These are phyloP conservation scores for Anastrepha obliqua DNA, from an alignment of 1,140 invertebrate genomes.

Conservation along the genomic window DNA sequence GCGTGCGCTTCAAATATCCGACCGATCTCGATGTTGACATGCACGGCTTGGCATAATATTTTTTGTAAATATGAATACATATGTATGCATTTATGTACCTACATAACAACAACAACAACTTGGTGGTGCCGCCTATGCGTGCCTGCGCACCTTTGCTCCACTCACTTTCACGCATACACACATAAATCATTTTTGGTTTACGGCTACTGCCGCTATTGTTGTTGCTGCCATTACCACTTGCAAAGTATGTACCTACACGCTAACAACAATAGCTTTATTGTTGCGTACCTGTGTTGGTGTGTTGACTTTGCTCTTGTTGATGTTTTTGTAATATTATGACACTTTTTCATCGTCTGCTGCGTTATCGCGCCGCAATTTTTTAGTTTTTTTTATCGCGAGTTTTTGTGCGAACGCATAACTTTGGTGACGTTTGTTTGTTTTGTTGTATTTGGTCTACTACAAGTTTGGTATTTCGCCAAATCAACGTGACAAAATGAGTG, in stretches of 20 bases:
- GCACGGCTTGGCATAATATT: no score
- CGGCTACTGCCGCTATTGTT: background rate
- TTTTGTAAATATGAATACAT: background rate
- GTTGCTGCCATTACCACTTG: no score
- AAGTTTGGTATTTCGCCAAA: background rate
- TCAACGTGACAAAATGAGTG: background rate
- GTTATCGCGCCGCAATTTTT: conserved; percentile 13
- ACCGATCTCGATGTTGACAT: no score
- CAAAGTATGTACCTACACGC: no score
- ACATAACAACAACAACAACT: background rate
- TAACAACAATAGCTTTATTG: no score
- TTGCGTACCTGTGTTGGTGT: no score
- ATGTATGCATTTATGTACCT: background rate
- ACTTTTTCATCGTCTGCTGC: conserved; percentile 43
- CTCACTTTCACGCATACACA: background rate
- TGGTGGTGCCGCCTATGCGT: background rate
- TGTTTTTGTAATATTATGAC: conserved; percentile 38
- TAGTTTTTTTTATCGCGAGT: conserved; percentile 7
- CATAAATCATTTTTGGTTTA: background rate
- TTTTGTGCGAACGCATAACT: background rate
- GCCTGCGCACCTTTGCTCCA: background rate
- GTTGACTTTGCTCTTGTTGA: background rate
- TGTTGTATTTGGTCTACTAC: background rate
- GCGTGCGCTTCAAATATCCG: no score
- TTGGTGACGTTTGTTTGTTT: background rate